Percentiles rank a stretch among this genome's conserved stretches.
Evolutionary conservation across 2,797 vertebrate species (phyloP).

Genomic region (Thripadectes ignobilis): DNA sequence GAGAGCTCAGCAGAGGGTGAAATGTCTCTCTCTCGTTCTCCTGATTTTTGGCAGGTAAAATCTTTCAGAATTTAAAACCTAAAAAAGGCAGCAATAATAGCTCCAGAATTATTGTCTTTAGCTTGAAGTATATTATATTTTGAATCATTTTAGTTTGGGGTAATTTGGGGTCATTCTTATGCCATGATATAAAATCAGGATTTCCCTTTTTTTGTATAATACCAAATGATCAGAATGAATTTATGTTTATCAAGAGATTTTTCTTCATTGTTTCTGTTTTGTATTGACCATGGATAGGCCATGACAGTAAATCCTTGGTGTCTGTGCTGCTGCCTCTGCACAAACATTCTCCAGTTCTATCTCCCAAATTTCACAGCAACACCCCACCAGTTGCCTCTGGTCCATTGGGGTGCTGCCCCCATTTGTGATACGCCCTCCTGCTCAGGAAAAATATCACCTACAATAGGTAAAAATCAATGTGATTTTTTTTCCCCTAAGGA

Average conservation of each 20-base stretch:
- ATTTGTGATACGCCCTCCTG: neutral
- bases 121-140: neutral
- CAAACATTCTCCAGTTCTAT: neutral
- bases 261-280: neutral
- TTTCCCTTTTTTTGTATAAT: neutral
- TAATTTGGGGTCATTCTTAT: neutral
- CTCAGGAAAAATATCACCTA: neutral
- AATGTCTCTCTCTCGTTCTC: neutral
- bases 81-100: neutral
- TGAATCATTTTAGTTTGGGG: neutral
- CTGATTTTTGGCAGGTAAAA: neutral
- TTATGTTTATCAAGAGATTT: neutral
- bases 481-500: accelerated
- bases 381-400: neutral
- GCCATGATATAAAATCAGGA: neutral
- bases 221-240: neutral
- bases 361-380: neutral
- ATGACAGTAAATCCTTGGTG: neutral
- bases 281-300: neutral
- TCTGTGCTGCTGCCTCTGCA: neutral
- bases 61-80: neutral
- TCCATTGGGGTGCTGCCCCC: neutral
- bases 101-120: neutral
- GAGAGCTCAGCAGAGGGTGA: neutral
- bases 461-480: neutral